Evolutionary conservation across 1,140 invertebrate species (phyloP).

Genomic region (Formica exsecta): DNA sequence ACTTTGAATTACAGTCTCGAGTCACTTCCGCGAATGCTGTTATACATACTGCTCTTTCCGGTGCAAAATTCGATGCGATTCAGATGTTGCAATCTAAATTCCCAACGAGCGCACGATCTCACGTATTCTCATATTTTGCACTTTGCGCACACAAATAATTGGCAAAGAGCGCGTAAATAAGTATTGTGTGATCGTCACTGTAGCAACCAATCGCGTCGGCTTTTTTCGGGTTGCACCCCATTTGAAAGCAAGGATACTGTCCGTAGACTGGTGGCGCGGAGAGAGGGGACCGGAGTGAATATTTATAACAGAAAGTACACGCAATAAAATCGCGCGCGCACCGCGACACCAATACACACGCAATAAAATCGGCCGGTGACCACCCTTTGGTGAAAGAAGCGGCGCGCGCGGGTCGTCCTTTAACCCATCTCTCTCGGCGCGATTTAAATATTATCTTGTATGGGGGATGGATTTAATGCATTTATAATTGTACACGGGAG

Average conservation of each 20-base stretch:
- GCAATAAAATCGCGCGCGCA: slow-evolving; percentile 79
- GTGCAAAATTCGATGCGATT: not conserved
- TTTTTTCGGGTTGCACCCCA: slow-evolving; percentile 9
- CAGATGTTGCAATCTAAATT: not conserved
- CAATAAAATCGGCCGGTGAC: slow-evolving; percentile 65
- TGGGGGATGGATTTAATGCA: slow-evolving; percentile 83
- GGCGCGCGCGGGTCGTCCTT: slow-evolving; percentile 46
- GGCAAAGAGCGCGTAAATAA: slow-evolving; percentile 50
- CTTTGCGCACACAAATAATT: slow-evolving; percentile 55
- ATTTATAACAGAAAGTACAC: slow-evolving; percentile 85
- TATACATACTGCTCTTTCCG: not conserved
- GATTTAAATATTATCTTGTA: slow-evolving; percentile 85
- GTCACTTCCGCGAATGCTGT: not conserved
- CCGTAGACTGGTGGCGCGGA: not conserved
- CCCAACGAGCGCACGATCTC: slow-evolving; percentile 3
- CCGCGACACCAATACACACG: slow-evolving; percentile 67
- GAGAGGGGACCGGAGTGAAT: slow-evolving; percentile 59
- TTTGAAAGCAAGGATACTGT: slow-evolving; percentile 6
- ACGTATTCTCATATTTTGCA: slow-evolving; percentile 13
- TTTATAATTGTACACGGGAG: slow-evolving; percentile 84
- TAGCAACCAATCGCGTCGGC: slow-evolving; percentile 34
- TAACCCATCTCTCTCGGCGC: slow-evolving; percentile 65
- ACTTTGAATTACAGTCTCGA: not conserved
- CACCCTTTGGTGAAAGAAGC: slow-evolving; percentile 40
- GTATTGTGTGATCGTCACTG: slow-evolving; percentile 11